Conservation (phyloP, 2,113 vertebrate genomes). For the Odobenus rosmarus region DNA sequence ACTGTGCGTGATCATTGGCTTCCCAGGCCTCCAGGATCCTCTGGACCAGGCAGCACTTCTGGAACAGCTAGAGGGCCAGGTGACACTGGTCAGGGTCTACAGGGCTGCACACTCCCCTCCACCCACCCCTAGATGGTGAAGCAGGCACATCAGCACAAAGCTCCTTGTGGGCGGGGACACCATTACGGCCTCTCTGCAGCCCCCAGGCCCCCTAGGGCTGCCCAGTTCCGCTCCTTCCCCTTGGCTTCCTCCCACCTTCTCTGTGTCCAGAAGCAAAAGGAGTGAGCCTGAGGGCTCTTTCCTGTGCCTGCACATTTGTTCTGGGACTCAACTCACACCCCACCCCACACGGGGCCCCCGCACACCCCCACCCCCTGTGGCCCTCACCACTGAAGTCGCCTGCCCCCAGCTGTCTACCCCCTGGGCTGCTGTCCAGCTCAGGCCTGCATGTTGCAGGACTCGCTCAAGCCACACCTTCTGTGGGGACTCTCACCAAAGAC, state of each 20-base stretch:
- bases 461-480: background rate
- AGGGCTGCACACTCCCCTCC: background rate
- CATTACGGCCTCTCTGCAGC: accelerated
- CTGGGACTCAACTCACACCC: background rate
- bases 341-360: accelerated
- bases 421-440: accelerated
- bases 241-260: background rate
- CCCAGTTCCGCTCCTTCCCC: background rate
- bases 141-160: background rate
- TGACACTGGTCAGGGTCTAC: background rate
- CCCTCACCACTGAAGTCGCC: background rate
- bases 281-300: background rate
- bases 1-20: conserved; percentile 97
- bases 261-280: no score
- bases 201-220: background rate
- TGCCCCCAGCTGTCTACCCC: background rate
- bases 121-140: no score
- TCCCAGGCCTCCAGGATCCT: conserved; percentile 98
- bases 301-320: background rate
- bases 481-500: background rate
- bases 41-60: conserved; percentile 94
- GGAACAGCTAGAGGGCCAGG: conserved; percentile 90
- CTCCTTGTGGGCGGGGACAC: background rate
- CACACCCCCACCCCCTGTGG: accelerated
- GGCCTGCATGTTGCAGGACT: background rate